These are phyloP conservation scores for Illadopsis cleaveri DNA, from an alignment of 2,113 vertebrate genomes.

Conservation along the genomic window DNA sequence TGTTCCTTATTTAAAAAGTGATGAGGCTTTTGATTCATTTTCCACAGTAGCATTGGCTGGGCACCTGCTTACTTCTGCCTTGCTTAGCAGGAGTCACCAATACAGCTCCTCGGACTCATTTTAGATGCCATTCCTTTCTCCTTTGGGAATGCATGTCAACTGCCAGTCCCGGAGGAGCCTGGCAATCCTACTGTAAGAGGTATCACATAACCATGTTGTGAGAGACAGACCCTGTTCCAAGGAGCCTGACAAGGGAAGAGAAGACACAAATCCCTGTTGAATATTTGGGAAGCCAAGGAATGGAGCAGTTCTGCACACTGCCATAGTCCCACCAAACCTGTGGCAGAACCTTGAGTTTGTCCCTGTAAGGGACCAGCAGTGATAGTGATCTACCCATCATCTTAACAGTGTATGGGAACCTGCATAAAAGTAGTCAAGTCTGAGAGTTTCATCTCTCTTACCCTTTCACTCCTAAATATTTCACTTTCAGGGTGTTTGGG, in stretches of 20 bases:
- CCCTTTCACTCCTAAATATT: not conserved
- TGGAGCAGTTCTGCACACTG: not conserved
- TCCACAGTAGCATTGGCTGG: not conserved
- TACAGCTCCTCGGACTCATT: not conserved
- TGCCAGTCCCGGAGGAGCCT: not conserved
- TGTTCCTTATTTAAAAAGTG: constrained; percentile 51
- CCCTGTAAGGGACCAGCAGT: not conserved
- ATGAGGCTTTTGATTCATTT: constrained; percentile 51
- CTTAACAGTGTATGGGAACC: not conserved
- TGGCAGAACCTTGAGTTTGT: not conserved
- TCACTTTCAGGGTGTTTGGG: not conserved
- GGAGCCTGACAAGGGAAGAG: not conserved
- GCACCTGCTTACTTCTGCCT: not conserved
- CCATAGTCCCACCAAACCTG: not conserved
- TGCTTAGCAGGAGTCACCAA: not conserved
- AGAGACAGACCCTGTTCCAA: not conserved
- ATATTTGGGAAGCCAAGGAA: not conserved
- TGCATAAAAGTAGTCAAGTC: not conserved
- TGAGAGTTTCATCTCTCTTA: not conserved
- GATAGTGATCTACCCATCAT: not conserved
- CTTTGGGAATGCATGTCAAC: not conserved
- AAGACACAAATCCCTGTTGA: not conserved
- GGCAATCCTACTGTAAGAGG: not conserved
- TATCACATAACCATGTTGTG: not conserved
- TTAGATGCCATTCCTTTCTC: not conserved